Percentiles rank a stretch among this genome's conserved stretches.
phyloP scores from a whole-genome alignment of 1,140 invertebrate genomes.

The Brachionus rubens region DNA sequence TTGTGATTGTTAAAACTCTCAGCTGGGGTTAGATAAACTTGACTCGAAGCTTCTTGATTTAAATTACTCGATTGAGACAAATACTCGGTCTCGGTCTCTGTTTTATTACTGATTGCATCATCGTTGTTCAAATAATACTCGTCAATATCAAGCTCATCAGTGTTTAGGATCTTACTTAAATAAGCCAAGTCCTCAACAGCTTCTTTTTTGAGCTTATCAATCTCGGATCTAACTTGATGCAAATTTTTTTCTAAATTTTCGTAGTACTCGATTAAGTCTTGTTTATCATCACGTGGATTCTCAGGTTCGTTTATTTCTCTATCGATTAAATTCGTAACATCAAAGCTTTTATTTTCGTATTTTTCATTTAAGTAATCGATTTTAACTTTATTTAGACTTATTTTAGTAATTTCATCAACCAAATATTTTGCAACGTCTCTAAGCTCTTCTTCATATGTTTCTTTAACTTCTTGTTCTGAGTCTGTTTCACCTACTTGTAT shows the following conservation, averaged over 20 bases:
- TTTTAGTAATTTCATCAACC: constrained; percentile 42
- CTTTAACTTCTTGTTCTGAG: background rate
- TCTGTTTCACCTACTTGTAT: background rate
- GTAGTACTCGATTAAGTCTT: constrained; percentile 29
- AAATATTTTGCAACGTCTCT: constrained; percentile 31
- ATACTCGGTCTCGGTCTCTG: constrained; percentile 2
- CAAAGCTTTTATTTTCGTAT: constrained; percentile 1
- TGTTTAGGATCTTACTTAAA: constrained; percentile 30
- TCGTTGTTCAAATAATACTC: constrained; percentile 39
- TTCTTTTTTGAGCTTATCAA: constrained; percentile 29
- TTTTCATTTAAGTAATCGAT: constrained; percentile 33
- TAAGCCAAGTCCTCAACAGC: constrained; percentile 40
- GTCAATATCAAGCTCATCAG: background rate
- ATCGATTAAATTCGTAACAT: background rate
- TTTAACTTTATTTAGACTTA: constrained; percentile 39
- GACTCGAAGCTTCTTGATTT: background rate
- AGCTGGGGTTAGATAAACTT: constrained; percentile 41
- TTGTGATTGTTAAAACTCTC: constrained; percentile 2
- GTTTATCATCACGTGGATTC: background rate
- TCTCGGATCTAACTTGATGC: constrained; percentile 24
- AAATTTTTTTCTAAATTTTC: constrained; percentile 35
- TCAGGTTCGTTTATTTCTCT: background rate
- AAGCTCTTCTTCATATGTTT: background rate
- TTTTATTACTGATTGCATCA: background rate
- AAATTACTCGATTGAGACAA: constrained; percentile 34